These are phyloP conservation scores for Argynnis bischoffii DNA, from an alignment of 2,888 invertebrate genomes.

Conservation along the genomic window DNA sequence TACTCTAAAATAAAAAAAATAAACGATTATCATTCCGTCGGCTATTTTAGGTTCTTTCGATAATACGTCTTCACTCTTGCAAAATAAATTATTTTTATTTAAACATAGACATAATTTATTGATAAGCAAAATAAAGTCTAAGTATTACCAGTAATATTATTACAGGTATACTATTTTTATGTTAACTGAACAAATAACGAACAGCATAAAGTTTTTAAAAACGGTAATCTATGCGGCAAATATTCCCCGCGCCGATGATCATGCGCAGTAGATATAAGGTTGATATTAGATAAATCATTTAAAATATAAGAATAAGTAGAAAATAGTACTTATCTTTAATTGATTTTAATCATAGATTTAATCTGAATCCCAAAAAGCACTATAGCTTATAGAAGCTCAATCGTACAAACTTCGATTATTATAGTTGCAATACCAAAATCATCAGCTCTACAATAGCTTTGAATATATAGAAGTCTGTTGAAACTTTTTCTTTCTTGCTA, in stretches of 20 bases:
- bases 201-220: background rate
- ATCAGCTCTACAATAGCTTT: too few species aligned
- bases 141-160: too few species aligned
- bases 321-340: conserved; percentile 13
- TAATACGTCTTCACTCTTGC: background rate
- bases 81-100: background rate
- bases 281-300: conserved; percentile 1
- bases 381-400: too few species aligned
- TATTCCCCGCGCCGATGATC: conserved; percentile 8
- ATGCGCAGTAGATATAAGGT: conserved; percentile 19
- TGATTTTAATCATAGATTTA: conserved; percentile 3
- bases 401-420: too few species aligned
- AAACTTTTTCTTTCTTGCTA: too few species aligned
- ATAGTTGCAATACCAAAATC: too few species aligned
- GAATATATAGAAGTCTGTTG: too few species aligned
- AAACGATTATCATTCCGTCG: background rate
- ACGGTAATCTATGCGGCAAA: conserved; percentile 10
- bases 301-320: background rate
- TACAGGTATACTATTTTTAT: too few species aligned
- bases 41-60: conserved; percentile 3
- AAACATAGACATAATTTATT: too few species aligned
- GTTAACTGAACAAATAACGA: background rate
- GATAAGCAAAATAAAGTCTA: too few species aligned
- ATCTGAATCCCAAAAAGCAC: background rate
- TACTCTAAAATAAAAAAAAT: background rate